Conservation (phyloP, 2,888 invertebrate genomes). For the Ischnura elegans region DNA sequence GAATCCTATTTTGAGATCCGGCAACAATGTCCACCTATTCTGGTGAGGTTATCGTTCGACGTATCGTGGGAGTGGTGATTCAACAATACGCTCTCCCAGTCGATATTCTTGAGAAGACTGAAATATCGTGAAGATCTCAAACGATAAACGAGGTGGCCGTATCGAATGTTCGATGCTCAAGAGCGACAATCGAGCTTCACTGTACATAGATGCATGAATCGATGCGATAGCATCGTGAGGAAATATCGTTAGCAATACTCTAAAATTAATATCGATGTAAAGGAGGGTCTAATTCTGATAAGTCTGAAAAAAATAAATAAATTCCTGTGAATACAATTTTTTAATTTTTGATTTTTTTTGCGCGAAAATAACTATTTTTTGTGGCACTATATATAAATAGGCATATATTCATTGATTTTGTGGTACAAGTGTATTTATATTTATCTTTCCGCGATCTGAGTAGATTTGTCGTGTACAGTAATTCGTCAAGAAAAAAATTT, state of each 20-base stretch:
- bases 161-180: background rate
- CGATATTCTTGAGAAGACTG: background rate
- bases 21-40: background rate
- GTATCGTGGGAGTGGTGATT: background rate
- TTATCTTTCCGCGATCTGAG: too few relatives aligned
- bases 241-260: background rate
- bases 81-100: background rate
- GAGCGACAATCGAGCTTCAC: background rate
- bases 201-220: background rate
- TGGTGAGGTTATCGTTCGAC: background rate
- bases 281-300: background rate
- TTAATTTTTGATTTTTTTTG: background rate
- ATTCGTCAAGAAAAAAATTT: too few relatives aligned
- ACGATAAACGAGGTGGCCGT: background rate
- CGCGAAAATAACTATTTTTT: background rate
- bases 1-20: background rate
- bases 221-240: background rate
- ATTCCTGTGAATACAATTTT: background rate
- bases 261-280: background rate
- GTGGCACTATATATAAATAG: background rate
- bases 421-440: too few relatives aligned
- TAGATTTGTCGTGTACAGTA: too few relatives aligned
- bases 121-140: background rate
- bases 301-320: background rate
- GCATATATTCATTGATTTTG: too few relatives aligned